Conservation (phyloP, 64 coral and sea anemone species). For the Stichodactyla helianthus region DNA sequence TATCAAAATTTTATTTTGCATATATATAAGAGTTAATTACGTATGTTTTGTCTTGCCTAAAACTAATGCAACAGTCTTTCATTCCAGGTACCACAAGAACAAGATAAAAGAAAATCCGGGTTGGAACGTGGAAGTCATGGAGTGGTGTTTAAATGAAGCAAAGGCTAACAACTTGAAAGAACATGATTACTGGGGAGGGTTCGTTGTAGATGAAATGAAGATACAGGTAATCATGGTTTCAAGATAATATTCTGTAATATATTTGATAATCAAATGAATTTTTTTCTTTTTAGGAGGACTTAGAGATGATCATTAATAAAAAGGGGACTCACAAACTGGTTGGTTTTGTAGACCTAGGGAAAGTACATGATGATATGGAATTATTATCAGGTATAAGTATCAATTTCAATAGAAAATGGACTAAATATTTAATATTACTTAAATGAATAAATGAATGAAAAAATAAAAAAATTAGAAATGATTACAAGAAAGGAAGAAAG, state of each 20-base stretch:
- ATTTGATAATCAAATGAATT: not conserved
- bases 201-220: slow-evolving; percentile 32
- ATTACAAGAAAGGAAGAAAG: not conserved
- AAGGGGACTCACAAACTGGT: slow-evolving; percentile 37
- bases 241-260: not conserved
- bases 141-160: slow-evolving; percentile 27
- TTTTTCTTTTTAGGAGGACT: slow-evolving; percentile 39
- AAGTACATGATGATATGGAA: slow-evolving; percentile 50
- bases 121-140: slow-evolving; percentile 24
- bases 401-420: not conserved
- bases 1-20: too few species aligned
- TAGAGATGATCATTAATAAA: slow-evolving; percentile 44
- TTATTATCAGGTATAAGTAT: slow-evolving; percentile 19
- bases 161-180: not conserved
- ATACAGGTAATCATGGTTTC: not conserved
- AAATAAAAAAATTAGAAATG: not conserved
- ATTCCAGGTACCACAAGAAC: slow-evolving; percentile 24
- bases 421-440: not conserved
- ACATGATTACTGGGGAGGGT: slow-evolving; percentile 26
- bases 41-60: too few species aligned
- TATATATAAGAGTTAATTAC: too few species aligned
- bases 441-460: not conserved
- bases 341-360: slow-evolving; percentile 65
- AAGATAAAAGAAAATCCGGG: slow-evolving; percentile 33
- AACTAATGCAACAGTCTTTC: not conserved